Evolutionary conservation across 2,888 invertebrate species (phyloP).

Genomic region (Atethmia centrago): DNA sequence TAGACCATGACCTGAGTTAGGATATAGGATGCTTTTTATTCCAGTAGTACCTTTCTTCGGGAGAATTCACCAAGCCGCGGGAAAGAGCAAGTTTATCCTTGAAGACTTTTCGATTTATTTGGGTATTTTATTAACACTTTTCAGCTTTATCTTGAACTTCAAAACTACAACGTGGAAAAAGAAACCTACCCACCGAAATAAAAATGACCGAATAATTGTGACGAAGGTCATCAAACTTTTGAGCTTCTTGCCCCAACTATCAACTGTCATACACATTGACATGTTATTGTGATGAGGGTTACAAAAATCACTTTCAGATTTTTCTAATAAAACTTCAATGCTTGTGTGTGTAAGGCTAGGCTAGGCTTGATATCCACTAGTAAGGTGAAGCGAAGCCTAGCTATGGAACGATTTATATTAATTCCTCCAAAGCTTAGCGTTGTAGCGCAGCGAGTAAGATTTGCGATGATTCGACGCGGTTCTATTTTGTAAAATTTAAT

Average conservation of each 20-base stretch:
- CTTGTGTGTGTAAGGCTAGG: conserved; percentile 14
- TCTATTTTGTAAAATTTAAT: not conserved
- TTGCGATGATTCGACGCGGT: not conserved
- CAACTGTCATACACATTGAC: conserved; percentile 16
- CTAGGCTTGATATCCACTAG: not conserved
- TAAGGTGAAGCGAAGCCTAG: not conserved
- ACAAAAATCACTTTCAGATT: conserved; percentile 26
- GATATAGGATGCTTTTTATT: too few species aligned
- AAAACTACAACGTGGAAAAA: not conserved
- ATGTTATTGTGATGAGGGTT: conserved; percentile 23
- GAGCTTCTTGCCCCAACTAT: not conserved
- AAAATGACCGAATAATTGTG: not conserved
- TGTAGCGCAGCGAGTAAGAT: not conserved
- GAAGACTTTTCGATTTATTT: too few species aligned
- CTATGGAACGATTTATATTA: not conserved
- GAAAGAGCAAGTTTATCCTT: too few species aligned
- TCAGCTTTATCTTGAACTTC: not conserved
- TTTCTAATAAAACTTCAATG: conserved; percentile 45
- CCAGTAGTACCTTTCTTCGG: too few species aligned
- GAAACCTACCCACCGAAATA: not conserved
- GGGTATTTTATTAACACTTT: not conserved
- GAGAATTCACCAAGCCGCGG: too few species aligned
- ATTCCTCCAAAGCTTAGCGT: not conserved
- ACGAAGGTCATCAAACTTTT: conserved; percentile 1
- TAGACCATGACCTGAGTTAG: too few species aligned